Conservation (phyloP, 2,113 vertebrate species). For the Platycercus adscitus region DNA sequence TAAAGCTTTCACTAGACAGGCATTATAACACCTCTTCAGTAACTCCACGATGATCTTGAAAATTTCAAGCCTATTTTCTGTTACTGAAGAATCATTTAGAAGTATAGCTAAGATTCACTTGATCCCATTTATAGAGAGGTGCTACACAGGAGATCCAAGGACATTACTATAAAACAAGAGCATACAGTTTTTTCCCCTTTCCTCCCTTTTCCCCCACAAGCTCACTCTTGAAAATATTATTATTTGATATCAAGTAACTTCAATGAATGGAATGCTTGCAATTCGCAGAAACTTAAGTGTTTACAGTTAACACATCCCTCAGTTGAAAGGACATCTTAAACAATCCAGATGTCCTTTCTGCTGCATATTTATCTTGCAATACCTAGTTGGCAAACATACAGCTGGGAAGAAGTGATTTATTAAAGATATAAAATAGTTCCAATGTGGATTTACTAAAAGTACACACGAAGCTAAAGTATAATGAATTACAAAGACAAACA, state of each 20-base stretch:
- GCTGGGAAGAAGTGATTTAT: background rate
- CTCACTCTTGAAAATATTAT: background rate
- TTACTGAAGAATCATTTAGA: background rate
- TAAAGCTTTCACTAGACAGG: background rate
- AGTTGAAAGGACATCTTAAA: background rate
- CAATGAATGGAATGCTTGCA: background rate
- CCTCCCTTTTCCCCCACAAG: background rate
- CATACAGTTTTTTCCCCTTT: background rate
- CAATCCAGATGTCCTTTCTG: background rate
- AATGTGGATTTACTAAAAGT: slow-evolving; percentile 16
- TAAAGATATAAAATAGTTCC: background rate
- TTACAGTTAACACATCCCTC: background rate
- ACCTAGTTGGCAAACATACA: background rate
- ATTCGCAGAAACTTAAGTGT: background rate
- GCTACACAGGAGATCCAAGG: background rate
- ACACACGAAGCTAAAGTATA: background rate
- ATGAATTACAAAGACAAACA: background rate
- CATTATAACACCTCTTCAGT: background rate
- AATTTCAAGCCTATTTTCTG: background rate
- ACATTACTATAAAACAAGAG: background rate
- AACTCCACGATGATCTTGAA: background rate
- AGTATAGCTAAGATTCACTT: background rate
- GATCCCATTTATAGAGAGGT: background rate
- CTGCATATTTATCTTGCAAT: background rate
- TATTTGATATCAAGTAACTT: background rate